phyloP scores from a whole-genome alignment of 2,113 vertebrate species.

The Ancistrus triradiatus region DNA sequence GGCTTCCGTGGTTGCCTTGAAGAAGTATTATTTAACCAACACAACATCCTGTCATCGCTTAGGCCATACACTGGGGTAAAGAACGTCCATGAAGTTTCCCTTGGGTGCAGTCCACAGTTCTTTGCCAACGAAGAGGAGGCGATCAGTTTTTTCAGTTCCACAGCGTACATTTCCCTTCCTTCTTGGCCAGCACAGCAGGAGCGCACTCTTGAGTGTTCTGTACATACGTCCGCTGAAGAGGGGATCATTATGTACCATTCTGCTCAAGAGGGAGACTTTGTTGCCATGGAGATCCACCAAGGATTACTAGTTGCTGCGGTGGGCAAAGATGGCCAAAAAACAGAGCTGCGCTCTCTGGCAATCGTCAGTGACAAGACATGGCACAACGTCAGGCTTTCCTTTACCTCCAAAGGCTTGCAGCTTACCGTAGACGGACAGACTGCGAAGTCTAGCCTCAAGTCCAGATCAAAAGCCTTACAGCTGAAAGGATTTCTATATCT shows the following conservation, averaged over 20 bases:
- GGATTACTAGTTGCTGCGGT: slow-evolving; percentile 71
- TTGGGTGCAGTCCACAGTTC: slow-evolving; percentile 86
- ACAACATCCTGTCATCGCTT: slow-evolving; percentile 76
- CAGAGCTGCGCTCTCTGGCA: slow-evolving; percentile 65
- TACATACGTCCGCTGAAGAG: slow-evolving; percentile 72
- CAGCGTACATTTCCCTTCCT: slow-evolving; percentile 78
- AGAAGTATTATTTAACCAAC: slow-evolving; percentile 76
- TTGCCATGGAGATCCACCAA: slow-evolving; percentile 80
- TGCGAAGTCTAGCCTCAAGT: slow-evolving; percentile 64
- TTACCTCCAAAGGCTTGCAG: slow-evolving; percentile 70
- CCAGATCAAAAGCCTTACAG: slow-evolving; percentile 59
- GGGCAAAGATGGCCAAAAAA: slow-evolving; percentile 65
- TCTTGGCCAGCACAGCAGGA: slow-evolving; percentile 62
- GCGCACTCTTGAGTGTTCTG: slow-evolving; percentile 66
- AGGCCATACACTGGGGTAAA: slow-evolving; percentile 79
- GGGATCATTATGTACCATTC: slow-evolving; percentile 81
- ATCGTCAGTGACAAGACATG: slow-evolving; percentile 76
- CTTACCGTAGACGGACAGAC: slow-evolving; percentile 75
- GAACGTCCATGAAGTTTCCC: slow-evolving; percentile 79
- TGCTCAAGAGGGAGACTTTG: slow-evolving; percentile 74
- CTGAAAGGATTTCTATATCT: slow-evolving; percentile 75
- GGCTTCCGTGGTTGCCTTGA: slow-evolving; percentile 82
- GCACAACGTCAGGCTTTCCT: slow-evolving; percentile 73
- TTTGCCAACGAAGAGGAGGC: slow-evolving; percentile 79
- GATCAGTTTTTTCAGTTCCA: slow-evolving; percentile 88